These are phyloP conservation scores for Tauraco erythrolophus DNA, from an alignment of 2,113 vertebrate genomes.

Conservation along the genomic window DNA sequence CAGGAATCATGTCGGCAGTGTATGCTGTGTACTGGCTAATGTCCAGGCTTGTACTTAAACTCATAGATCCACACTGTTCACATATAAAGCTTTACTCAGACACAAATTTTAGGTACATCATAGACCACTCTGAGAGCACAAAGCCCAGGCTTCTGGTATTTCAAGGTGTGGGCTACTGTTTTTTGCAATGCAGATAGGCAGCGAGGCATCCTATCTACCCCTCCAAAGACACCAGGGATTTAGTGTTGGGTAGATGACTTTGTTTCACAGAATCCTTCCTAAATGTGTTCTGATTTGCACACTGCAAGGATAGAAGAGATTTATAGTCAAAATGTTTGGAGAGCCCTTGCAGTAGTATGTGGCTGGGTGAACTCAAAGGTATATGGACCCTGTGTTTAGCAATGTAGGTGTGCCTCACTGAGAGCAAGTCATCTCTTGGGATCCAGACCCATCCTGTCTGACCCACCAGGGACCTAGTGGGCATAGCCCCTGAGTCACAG, in stretches of 20 bases:
- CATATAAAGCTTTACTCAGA: not conserved
- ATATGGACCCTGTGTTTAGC: not conserved
- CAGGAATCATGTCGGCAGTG: not conserved
- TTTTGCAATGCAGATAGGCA: not conserved
- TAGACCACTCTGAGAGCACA: not conserved
- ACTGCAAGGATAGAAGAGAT: not conserved
- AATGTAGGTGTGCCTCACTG: not conserved
- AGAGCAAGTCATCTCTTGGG: not conserved
- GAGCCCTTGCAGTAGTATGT: not conserved
- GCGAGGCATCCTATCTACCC: rapidly evolving
- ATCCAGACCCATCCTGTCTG: not conserved
- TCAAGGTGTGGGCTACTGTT: not conserved
- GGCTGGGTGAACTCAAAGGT: not conserved
- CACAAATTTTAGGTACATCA: not conserved
- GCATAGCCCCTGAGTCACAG: not conserved
- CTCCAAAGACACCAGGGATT: not conserved
- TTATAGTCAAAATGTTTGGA: not conserved
- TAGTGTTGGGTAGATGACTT: not conserved
- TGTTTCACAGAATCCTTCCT: not conserved
- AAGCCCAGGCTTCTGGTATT: not conserved
- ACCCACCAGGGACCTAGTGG: not conserved
- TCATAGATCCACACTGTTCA: not conserved
- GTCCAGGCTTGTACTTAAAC: not conserved
- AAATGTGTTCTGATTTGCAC: not conserved
- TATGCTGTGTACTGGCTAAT: not conserved